phyloP scores from a whole-genome alignment of 2,797 vertebrate genomes.

The Notolabrus celidotus region DNA sequence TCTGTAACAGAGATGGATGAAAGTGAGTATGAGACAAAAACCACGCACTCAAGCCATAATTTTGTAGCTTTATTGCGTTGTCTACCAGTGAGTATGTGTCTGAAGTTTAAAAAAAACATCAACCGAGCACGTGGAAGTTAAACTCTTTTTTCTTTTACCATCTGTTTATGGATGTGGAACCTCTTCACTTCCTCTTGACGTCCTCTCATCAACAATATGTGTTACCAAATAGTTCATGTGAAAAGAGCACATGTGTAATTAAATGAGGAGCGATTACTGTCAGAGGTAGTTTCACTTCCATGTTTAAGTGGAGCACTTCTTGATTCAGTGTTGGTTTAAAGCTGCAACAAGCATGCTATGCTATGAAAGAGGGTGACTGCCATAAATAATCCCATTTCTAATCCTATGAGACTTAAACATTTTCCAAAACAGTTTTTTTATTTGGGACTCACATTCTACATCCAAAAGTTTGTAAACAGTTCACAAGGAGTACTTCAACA shows the following conservation, averaged over 20 bases:
- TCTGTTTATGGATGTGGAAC: constrained; percentile 46
- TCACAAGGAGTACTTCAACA: too few relatives aligned
- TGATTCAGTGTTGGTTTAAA: constrained; percentile 21
- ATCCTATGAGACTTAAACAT: background rate
- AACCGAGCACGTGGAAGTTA: background rate
- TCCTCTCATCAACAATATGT: background rate
- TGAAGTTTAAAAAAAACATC: background rate
- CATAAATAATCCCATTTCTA: background rate
- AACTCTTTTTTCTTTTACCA: background rate
- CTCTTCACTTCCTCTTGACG: constrained; percentile 40
- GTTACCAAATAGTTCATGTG: background rate
- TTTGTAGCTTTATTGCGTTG: background rate
- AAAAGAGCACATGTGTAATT: constrained; percentile 6
- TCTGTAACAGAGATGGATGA: constrained; percentile 74
- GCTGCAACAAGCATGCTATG: background rate
- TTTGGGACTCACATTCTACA: too few relatives aligned
- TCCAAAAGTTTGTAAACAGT: too few relatives aligned
- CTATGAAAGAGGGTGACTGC: background rate
- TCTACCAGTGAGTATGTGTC: background rate
- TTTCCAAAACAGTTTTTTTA: too few relatives aligned
- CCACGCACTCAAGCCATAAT: background rate
- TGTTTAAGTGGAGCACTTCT: constrained; percentile 28
- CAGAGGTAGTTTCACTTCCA: constrained; percentile 53
- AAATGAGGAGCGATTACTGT: background rate
- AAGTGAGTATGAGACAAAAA: background rate